Base-by-base conservation (phyloP, 2,888 invertebrate species). In the Lasiommata megera region DNA sequence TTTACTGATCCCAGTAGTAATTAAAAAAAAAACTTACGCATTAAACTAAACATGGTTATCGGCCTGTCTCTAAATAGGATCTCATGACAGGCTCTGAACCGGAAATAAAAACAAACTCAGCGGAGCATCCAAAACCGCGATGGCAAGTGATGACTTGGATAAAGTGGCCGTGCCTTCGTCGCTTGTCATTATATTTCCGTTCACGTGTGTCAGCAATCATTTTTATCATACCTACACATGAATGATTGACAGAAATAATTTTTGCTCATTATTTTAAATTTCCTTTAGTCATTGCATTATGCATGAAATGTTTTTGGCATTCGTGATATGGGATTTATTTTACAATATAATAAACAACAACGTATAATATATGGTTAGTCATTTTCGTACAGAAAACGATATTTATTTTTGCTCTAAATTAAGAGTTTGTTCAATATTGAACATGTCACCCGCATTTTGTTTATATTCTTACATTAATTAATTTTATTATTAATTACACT, bases 201-300 rank as follows among this genome's bases (percentile, higher is more conserved):
- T 46, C 29, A 16, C 29, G 46, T 29, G 11, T 31, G 16, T 31
- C n/a, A n/a, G 9, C 31, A 14, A 46, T 46, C 6, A 14, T 31
- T 31, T 17, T 46, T 31, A 46, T 46, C 14, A 23, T 31, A 31
- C 31, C 31, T 9, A 14, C 31, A 31, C 29, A 46, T 6, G 28
- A 44, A 44, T 46, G 46, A 46, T 46, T 46, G 46, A 46, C 46
- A 16, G 46, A 16, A 44, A 31, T 16, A 46, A 29, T 46, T 16
- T 46, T 31, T 43, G n/a, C 23, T 23, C 23, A n/a, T 23, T 23
- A 8, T 23, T 12, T 43, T 18, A 18, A 18, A 18, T n/a, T 38
- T 7, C 12, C n/a, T 41, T 18, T 9, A 41, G 11, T 41, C 17
- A 41, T 41, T 18, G 18, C 18, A 41, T 18, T 18, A 11, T 5